Evolutionary conservation across 1,140 invertebrate species (phyloP), one percentile per base, ranked within the genome.

Genomic region (Drosophila nebulosa): DNA sequence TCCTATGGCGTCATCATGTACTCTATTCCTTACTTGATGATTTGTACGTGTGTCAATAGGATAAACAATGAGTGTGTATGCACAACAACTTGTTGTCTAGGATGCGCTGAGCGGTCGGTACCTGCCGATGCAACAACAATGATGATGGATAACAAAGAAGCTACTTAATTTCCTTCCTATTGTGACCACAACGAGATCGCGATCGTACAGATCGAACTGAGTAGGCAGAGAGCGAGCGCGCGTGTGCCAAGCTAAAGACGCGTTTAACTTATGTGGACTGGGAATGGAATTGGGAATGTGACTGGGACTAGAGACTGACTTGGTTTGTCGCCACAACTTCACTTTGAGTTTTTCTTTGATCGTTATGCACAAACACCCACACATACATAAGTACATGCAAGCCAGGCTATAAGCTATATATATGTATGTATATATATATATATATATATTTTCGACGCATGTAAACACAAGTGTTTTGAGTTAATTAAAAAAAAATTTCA

Each of bases 391-490:
- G 4, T 42, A 67, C 36, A 39, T 50, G 52, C 35, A 32, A 14
- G 62, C 39, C 39, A 46, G 16, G 16, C 42, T 69, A 21, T 50
- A 36, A 3, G 14, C n/a, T 69, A 21, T 50, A 36, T n/a, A 59
- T 50, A 42, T 42, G 52, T 32, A 2, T 70, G 9, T 36, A 32
- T 9, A 14, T 36, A 36, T 22, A 24, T 27, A 14, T 61, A 61
- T 75, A 64, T 71, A 61, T 86, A 75, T 86, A 86, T 86, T 80
- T 86, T 69, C 64, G 69, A 73, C 75, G 74, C 83, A 80, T 83
- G 83, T 86, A 86, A 86, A 86, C 83, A 86, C 83, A 86, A 88
- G 83, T 88, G 83, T 88, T 88, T 88, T 88, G 68, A 62, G 56
- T 89, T 88, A 88, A 88, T 88, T 88, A 83, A 88, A 88, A 84